Conservation (phyloP, 2,888 invertebrate species). For the Xestia rhomboidea region DNA sequence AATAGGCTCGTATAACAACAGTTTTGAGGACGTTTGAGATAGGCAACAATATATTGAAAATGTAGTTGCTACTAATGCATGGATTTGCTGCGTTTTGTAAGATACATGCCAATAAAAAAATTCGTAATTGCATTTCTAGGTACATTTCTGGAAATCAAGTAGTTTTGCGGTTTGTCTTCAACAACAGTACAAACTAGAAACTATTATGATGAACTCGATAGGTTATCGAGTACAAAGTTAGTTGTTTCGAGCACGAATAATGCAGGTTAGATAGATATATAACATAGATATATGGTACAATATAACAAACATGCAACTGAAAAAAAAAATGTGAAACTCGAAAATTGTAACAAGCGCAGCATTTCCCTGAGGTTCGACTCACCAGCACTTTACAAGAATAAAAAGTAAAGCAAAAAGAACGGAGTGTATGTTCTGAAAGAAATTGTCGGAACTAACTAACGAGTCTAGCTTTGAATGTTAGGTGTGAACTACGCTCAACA, state of each 20-base stretch:
- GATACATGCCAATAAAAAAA: not conserved
- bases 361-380: constrained; percentile 24
- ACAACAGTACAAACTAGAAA: not conserved
- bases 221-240: not conserved
- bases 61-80: not conserved
- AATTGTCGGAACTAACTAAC: constrained; percentile 48
- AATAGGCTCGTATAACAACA: constrained; percentile 21
- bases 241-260: not conserved
- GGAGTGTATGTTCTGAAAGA: constrained; percentile 33
- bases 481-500: constrained; percentile 15
- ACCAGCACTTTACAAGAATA: constrained; percentile 25
- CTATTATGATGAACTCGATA: not conserved
- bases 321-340: not conserved
- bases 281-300: not conserved
- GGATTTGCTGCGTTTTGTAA: no score
- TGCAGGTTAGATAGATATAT: not conserved
- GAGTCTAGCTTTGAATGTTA: constrained; percentile 44
- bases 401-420: constrained; percentile 37
- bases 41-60: not conserved
- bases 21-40: not conserved
- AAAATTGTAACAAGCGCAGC: constrained; percentile 21
- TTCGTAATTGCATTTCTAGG: not conserved
- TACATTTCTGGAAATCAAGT: not conserved
- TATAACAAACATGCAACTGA: not conserved
- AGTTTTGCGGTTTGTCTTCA: not conserved